Conservation (phyloP, 1,140 invertebrate species). For the Caerostris extrusa region DNA sequence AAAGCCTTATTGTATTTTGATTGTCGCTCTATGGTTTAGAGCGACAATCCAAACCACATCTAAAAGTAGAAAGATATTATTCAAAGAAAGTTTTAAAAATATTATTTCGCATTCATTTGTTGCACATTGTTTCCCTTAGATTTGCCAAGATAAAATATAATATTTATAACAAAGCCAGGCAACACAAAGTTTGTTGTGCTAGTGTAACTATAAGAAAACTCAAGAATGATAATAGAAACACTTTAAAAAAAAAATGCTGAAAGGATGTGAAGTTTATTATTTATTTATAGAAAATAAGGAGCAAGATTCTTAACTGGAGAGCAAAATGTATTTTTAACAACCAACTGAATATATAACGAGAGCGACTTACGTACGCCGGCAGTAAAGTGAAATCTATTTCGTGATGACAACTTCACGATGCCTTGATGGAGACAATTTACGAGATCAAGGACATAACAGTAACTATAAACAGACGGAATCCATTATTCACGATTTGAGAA, state of each 20-base stretch:
- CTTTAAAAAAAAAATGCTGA: neutral
- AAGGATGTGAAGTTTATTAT: neutral
- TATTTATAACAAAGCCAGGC: no score
- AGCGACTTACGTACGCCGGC: neutral
- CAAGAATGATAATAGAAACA: neutral
- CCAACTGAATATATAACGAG: neutral
- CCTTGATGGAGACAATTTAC: neutral
- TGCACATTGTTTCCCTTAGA: no score
- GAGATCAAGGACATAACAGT: slow-evolving; percentile 1
- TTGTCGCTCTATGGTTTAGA: no score
- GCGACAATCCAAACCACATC: no score
- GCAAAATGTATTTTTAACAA: neutral
- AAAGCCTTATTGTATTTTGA: no score
- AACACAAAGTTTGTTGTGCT: no score
- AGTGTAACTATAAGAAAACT: neutral
- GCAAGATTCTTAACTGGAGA: neutral
- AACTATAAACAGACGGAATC: neutral
- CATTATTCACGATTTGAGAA: neutral
- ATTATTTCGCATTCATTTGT: no score
- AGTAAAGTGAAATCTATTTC: neutral
- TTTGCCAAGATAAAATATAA: no score
- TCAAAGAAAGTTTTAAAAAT: no score
- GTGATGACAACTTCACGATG: slow-evolving; percentile 5
- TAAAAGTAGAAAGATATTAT: no score
- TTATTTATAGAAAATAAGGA: neutral